Evolutionary conservation across 2,113 vertebrate species (phyloP).

Genomic region (human): DNA sequence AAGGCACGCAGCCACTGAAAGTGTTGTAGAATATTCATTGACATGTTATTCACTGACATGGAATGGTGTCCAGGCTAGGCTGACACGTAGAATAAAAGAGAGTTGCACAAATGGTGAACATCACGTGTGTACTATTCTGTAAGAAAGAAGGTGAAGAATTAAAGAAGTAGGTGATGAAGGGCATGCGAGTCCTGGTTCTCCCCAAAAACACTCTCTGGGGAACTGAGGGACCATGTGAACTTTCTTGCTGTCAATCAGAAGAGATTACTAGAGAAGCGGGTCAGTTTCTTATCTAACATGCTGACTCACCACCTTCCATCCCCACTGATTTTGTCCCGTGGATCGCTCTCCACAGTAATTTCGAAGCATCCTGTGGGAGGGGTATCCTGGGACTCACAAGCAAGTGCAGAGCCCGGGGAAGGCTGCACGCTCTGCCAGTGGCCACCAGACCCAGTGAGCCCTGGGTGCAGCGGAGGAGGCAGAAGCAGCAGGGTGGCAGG

Average conservation of each 20-base stretch:
- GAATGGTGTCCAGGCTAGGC: fast-evolving
- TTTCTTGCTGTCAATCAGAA: constrained; percentile 16
- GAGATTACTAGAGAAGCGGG: constrained; percentile 46
- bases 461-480: too few relatives aligned
- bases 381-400: not conserved
- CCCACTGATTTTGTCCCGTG: constrained; percentile 38
- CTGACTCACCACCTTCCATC: not conserved
- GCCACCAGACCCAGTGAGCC: constrained; percentile 51
- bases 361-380: constrained; percentile 46
- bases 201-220: not conserved
- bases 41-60: fast-evolving
- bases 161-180: fast-evolving
- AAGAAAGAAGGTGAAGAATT: not conserved
- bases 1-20: fast-evolving
- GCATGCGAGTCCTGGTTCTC: fast-evolving
- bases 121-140: fast-evolving
- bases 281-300: constrained; percentile 25
- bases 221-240: fast-evolving
- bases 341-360: constrained; percentile 58
- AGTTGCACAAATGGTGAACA: fast-evolving
- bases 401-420: constrained; percentile 63
- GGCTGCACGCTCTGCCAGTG: not conserved
- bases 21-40: fast-evolving
- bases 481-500: too few relatives aligned
- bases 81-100: fast-evolving